Conservation (phyloP, 2,113 vertebrate genomes). For the Crypturellus undulatus region DNA sequence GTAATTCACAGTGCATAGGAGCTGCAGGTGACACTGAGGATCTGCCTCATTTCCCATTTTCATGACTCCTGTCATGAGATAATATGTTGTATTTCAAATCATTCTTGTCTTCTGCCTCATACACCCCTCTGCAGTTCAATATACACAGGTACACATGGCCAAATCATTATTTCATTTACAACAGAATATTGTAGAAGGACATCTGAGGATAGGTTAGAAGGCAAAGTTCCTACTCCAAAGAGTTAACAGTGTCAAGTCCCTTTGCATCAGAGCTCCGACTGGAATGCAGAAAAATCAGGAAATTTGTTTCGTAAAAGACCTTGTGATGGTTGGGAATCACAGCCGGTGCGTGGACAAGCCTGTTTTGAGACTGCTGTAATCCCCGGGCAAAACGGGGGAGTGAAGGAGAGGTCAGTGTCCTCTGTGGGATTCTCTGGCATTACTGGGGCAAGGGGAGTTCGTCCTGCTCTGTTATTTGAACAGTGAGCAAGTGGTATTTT, state of each 20-base stretch:
- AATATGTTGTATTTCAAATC: slow-evolving; percentile 13
- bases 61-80: background rate
- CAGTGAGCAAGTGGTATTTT: background rate
- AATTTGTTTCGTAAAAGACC: slow-evolving; percentile 27
- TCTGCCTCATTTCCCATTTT: background rate
- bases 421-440: slow-evolving; percentile 54
- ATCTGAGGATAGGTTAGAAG: background rate
- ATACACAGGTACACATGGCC: background rate
- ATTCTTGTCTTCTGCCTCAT: background rate
- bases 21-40: slow-evolving; percentile 31
- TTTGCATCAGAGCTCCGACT: background rate
- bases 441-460: slow-evolving; percentile 19
- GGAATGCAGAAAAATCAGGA: slow-evolving; percentile 23
- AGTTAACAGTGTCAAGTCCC: background rate
- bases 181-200: background rate
- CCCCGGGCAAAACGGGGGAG: slow-evolving; percentile 28
- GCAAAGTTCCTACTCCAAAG: background rate
- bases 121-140: background rate
- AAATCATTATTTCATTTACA: background rate
- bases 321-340: slow-evolving; percentile 30
- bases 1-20: slow-evolving; percentile 16
- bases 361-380: slow-evolving; percentile 46
- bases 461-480: slow-evolving; percentile 38
- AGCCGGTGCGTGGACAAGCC: slow-evolving; percentile 23
- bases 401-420: slow-evolving; percentile 45